Evolutionary conservation across 2,113 vertebrate species (phyloP), one percentile per base, ranked within the genome.

Genomic region (Stomatorhinus ivindoensis): DNA sequence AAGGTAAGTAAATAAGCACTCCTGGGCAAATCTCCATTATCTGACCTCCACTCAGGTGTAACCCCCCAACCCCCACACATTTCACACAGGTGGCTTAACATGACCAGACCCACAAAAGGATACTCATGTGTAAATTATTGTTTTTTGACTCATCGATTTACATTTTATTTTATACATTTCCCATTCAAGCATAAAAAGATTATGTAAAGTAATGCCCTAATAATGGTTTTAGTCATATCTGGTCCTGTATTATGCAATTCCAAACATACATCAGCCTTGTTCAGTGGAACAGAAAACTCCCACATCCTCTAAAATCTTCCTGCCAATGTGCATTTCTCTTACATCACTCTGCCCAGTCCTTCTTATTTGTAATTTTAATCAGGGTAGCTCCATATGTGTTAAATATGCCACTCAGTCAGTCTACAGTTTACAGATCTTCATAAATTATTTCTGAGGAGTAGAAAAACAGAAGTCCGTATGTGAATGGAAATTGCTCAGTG

Each of bases 401-500:
- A 87, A 87, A 55, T n/a, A 31, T 86, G 24, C 47, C 50, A 35
- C 17, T 53, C 85, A 27, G 27, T 51, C 13, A 39, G 31, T 47
- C 21, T 24, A 17, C 6, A 47, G 27, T 51, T 19, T 53, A 47
- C 61, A 35, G 85, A 87, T 87, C 50, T 53, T 35, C 47, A 46
- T 48, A 86, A 47, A 86, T 86, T 86, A 48, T 50, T 86, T 87
- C n/a, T 35, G 85, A 53, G 31, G 85, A 31, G 31, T 8, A 55
- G 50, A 35, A 53, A 87, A 87, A 87, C 27, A 27, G n/a, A 53
- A 53, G 13, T 51, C 27, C 27, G 46, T 55, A 87, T 39, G n/a
- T 87, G n/a, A 87, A 87, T 87, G 85, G 85, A 87, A 87, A 87
- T 87, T 87, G 85, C 85, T 87, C n/a, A 51, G 48, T 87, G 85